Conservation (phyloP, 2,113 vertebrate genomes). For the Nycticebus coucang region DNA sequence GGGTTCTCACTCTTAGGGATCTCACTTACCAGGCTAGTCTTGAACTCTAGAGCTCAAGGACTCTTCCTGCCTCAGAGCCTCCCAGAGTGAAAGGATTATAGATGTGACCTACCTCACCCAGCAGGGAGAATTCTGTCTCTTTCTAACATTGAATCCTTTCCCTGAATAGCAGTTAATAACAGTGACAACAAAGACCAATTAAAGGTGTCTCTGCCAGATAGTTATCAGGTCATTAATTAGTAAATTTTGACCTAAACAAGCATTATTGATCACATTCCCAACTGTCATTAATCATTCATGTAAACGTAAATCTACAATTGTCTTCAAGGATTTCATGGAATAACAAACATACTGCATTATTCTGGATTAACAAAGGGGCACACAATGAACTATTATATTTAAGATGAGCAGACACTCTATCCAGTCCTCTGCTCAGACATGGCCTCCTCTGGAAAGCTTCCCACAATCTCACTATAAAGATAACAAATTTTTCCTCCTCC, state of each 20-base stretch:
- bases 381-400: background rate
- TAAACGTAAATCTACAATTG: constrained; percentile 61
- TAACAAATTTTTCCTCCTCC: background rate
- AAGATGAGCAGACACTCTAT: constrained; percentile 9
- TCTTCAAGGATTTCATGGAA: constrained; percentile 30
- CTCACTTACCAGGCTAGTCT: too few relatives aligned
- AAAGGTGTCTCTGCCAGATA: constrained; percentile 61
- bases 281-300: constrained; percentile 70
- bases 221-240: constrained; percentile 51
- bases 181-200: constrained; percentile 63
- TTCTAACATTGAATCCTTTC: background rate
- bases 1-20: too few relatives aligned
- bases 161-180: constrained; percentile 37
- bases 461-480: background rate
- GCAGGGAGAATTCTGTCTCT: background rate
- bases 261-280: constrained; percentile 57
- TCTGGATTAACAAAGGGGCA: constrained; percentile 28
- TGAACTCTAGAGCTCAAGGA: too few relatives aligned
- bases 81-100: too few relatives aligned
- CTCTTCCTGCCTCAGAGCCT: too few relatives aligned
- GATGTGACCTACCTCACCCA: too few relatives aligned
- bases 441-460: constrained; percentile 2
- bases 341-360: constrained; percentile 11
- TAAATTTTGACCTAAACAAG: constrained; percentile 61
- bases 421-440: background rate